phyloP scores from a whole-genome alignment of 2,888 invertebrate species.

The Sarcophaga caerulescens region DNA sequence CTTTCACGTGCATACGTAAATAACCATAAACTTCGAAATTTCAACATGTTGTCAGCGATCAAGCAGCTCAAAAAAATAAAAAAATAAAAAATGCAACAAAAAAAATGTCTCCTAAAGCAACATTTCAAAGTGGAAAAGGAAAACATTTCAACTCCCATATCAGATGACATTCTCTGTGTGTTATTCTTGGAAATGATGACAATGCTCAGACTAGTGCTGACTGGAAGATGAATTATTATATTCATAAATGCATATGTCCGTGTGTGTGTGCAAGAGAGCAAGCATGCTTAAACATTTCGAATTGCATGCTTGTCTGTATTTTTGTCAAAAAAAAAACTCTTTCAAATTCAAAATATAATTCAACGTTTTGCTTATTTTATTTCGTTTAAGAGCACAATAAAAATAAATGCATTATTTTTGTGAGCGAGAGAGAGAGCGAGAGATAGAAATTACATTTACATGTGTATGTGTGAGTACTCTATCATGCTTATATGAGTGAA shows the following conservation, averaged over 20 bases:
- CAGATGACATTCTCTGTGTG: not conserved
- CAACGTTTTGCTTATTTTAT: constrained; percentile 2
- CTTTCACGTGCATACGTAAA: not conserved
- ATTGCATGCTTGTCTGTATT: not conserved
- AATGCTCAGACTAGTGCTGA: constrained; percentile 44
- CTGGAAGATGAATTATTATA: constrained; percentile 28
- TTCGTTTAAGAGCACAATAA: not conserved
- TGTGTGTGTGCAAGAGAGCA: not conserved
- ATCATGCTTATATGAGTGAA: constrained; percentile 2
- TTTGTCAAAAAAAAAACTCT: constrained; percentile 23
- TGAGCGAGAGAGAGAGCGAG: not conserved
- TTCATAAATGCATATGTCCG: not conserved
- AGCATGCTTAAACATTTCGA: not conserved
- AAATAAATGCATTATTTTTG: constrained; percentile 39
- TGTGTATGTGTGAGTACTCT: not conserved
- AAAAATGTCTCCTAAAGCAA: not conserved
- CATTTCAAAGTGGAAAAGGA: constrained; percentile 13
- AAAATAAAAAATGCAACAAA: not conserved
- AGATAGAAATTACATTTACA: not conserved
- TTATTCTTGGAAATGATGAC: constrained; percentile 14
- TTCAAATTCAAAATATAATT: constrained; percentile 22
- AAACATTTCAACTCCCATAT: not conserved
- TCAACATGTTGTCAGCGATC: constrained; percentile 19
- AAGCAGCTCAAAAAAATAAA: not conserved
- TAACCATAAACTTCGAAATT: not conserved